These are phyloP conservation scores for Conopomorpha cramerella DNA, from an alignment of 1,140 invertebrate genomes.

Conservation along the genomic window DNA sequence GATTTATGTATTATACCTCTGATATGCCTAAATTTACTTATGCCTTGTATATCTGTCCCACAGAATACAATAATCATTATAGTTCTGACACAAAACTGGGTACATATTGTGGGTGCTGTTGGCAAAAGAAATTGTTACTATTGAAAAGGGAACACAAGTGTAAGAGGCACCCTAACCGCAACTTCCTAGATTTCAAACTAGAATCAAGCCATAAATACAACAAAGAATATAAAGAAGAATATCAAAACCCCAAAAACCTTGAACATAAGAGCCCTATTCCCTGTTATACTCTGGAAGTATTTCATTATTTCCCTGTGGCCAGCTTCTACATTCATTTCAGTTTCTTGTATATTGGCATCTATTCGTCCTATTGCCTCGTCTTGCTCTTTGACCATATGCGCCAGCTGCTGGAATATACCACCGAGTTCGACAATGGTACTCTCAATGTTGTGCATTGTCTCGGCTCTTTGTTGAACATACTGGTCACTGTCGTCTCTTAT, in stretches of 20 bases:
- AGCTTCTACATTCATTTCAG: constrained; percentile 95
- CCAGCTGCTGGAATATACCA: constrained; percentile 96
- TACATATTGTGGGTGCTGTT: too few relatives aligned
- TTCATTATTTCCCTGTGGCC: constrained; percentile 96
- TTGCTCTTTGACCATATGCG: constrained; percentile 99
- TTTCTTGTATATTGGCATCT: constrained; percentile 95
- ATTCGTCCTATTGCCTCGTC: constrained; percentile 98
- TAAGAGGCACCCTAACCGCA: too few relatives aligned
- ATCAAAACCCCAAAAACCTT: constrained; percentile 99
- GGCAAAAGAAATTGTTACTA: too few relatives aligned
- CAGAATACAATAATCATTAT: too few relatives aligned
- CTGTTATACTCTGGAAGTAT: constrained; percentile 97
- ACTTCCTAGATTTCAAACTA: too few relatives aligned
- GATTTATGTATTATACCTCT: too few relatives aligned
- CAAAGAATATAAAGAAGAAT: constrained; percentile 99
- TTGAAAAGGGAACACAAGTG: too few relatives aligned
- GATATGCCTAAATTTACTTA: too few relatives aligned
- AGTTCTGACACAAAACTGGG: too few relatives aligned
- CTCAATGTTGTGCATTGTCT: constrained; percentile 99
- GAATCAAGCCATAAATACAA: constrained; percentile 85
- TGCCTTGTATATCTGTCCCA: too few relatives aligned
- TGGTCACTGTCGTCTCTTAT: constrained; percentile 86
- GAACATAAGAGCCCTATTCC: constrained; percentile 98
- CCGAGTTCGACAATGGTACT: constrained; percentile 99
- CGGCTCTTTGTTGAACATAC: constrained; percentile 90